Evolutionary conservation across 2,888 invertebrate genomes (phyloP).

Genomic region (Merodon equestris): DNA sequence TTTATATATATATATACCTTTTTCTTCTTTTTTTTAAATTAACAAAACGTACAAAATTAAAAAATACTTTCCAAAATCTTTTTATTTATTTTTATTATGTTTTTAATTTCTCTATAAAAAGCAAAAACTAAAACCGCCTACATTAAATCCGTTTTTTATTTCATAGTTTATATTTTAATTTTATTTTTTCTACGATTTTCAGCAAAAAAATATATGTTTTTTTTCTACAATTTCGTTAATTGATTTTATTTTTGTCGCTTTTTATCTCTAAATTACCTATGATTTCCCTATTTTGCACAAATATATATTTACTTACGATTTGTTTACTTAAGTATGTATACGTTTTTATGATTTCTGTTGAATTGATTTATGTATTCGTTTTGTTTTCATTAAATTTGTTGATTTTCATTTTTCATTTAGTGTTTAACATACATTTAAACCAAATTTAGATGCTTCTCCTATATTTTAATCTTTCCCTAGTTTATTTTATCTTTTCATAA

Average conservation of each 20-base stretch:
- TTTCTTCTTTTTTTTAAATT: slow-evolving; percentile 19
- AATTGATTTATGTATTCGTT: slow-evolving; percentile 30
- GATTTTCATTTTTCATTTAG: background rate
- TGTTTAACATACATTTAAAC: no score
- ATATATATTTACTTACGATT: slow-evolving; percentile 27
- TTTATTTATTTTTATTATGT: slow-evolving; percentile 21
- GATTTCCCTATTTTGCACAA: slow-evolving; percentile 41
- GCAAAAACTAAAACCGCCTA: slow-evolving; percentile 47
- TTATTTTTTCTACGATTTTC: slow-evolving; percentile 27
- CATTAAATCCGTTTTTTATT: slow-evolving; percentile 18
- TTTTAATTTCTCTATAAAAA: slow-evolving; percentile 44
- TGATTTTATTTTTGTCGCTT: slow-evolving; percentile 22
- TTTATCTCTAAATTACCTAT: slow-evolving; percentile 23
- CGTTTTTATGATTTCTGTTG: background rate
- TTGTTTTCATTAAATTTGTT: slow-evolving; percentile 8
- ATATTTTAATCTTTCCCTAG: slow-evolving; percentile 3
- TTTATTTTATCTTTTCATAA: slow-evolving; percentile 18
- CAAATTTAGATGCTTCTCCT: background rate
- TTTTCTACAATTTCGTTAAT: slow-evolving; percentile 29
- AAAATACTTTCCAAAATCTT: slow-evolving; percentile 63
- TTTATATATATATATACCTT: slow-evolving; percentile 22
- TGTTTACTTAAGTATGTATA: slow-evolving; percentile 32
- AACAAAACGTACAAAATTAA: slow-evolving; percentile 63
- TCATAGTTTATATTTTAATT: slow-evolving; percentile 13
- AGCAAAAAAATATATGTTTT: slow-evolving; percentile 48